Base-by-base conservation (phyloP, 1,140 invertebrate genomes). In the Anadara kagoshimensis region DNA sequence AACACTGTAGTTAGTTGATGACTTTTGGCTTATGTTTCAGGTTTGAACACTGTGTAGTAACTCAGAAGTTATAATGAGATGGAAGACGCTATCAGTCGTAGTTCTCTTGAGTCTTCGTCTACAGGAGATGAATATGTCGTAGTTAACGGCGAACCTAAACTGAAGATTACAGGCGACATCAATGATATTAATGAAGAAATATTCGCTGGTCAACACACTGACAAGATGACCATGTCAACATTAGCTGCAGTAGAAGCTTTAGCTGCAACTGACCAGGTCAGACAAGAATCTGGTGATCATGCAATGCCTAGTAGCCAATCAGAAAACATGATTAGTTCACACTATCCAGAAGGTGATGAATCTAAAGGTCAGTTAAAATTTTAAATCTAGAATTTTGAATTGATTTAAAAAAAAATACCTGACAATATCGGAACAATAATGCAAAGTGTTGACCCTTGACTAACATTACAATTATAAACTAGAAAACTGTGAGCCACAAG, bases 81-180 rank as follows among this genome's bases (percentile, higher is more conserved):
- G 93, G 69, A 97, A 91, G 47, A 98, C 92, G 86, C 93, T 96
- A 85, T 96, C 92, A 16, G 96, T 96, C 26, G 93, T 89, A 11
- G 96, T 93, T 95, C 94, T 70, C 93, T 93, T 87, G 94, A 95
- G 91, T 95, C 94, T 75, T 84, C 93, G 84, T 93, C 93, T 62
- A 94, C 94, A 49, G 94, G 94, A 85, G 94, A 95, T 73, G 95
- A 95, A 85, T 96, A 94, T 90, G 94, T 95, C 90, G 94, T 95
- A 87, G 92, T 96, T 41, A 91, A 90, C 69, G 89, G 64, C 43
- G 64, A 67, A 57, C 64, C 64, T 79, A 94, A 94, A 20, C 56
- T 73, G 29, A 73, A 87, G 93, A 93, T 64, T 92, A 93, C 87
- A 86, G 93, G 93, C 73, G 93, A 94, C 87, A 90, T 95, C 78